Conservation (phyloP, 2,797 vertebrate genomes). For the Brotula barbata region DNA sequence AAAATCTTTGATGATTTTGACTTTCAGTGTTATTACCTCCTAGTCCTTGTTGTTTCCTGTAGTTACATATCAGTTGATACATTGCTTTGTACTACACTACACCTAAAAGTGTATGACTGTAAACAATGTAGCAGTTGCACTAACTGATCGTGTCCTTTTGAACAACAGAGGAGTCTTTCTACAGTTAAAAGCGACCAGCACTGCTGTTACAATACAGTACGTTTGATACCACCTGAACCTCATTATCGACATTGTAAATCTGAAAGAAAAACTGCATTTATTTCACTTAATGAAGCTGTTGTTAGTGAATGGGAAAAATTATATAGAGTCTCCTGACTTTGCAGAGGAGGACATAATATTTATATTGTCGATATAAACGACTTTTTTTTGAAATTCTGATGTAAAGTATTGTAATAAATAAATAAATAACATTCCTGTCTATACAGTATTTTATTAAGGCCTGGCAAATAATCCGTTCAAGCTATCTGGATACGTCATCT, state of each 20-base stretch:
- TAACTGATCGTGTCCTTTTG: slow-evolving; percentile 30
- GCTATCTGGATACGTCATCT: too few relatives aligned
- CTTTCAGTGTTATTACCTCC: slow-evolving; percentile 10
- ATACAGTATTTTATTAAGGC: slow-evolving; percentile 10
- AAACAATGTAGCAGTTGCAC: slow-evolving; percentile 16
- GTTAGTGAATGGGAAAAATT: slow-evolving; percentile 15
- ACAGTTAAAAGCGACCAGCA: slow-evolving; percentile 12
- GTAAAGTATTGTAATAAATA: slow-evolving; percentile 14
- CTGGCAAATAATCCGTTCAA: not conserved
- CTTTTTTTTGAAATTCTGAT: slow-evolving; percentile 29
- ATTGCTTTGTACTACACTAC: slow-evolving; percentile 16
- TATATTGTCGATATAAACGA: slow-evolving; percentile 11
- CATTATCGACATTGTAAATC: slow-evolving; percentile 2
- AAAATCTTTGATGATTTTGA: too few relatives aligned
- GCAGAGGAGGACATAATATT: not conserved
- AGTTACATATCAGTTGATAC: too few relatives aligned
- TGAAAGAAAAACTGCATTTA: slow-evolving; percentile 22
- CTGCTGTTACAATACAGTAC: not conserved
- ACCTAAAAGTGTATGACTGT: slow-evolving; percentile 1
- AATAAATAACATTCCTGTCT: not conserved
- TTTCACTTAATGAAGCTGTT: slow-evolving; percentile 5
- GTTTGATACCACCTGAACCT: slow-evolving; percentile 16
- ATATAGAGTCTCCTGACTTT: not conserved
- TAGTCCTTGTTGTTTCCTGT: not conserved
- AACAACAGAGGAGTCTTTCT: slow-evolving; percentile 19